Evolutionary conservation across 1,140 invertebrate genomes (phyloP).

Genomic region (Gerris buenoi): DNA sequence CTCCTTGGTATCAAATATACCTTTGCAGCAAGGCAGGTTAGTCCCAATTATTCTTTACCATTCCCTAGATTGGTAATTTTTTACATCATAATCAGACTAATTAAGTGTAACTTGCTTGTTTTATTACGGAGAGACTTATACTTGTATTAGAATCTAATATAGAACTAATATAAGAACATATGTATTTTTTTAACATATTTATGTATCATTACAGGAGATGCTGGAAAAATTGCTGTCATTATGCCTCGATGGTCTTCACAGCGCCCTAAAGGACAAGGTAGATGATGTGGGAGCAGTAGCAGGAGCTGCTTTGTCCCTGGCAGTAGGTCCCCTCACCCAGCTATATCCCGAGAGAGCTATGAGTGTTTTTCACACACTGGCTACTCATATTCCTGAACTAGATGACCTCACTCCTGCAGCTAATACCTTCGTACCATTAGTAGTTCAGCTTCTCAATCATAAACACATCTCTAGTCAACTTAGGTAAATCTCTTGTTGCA

Average conservation of each 20-base stretch:
- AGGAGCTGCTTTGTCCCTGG: constrained; percentile 73
- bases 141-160: too few relatives aligned
- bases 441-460: constrained; percentile 68
- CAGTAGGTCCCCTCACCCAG: constrained; percentile 47
- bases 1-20: constrained; percentile 86
- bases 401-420: constrained; percentile 86
- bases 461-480: constrained; percentile 38
- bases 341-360: constrained; percentile 33
- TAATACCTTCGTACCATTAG: constrained; percentile 79
- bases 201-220: constrained; percentile 40
- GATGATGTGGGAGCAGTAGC: constrained; percentile 91
- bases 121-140: too few relatives aligned
- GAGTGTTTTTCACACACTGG: constrained; percentile 41
- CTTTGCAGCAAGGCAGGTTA: constrained; percentile 62
- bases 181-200: too few relatives aligned
- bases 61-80: too few relatives aligned
- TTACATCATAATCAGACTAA: too few relatives aligned
- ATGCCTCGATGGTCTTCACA: constrained; percentile 51
- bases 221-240: constrained; percentile 46
- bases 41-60: too few relatives aligned
- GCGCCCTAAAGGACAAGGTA: constrained; percentile 62
- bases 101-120: too few relatives aligned
- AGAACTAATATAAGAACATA: too few relatives aligned
- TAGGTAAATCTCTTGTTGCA: too few relatives aligned
- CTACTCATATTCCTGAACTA: constrained; percentile 61